phyloP scores from a whole-genome alignment of 2,888 invertebrate species.

The Cantharis nigra region DNA sequence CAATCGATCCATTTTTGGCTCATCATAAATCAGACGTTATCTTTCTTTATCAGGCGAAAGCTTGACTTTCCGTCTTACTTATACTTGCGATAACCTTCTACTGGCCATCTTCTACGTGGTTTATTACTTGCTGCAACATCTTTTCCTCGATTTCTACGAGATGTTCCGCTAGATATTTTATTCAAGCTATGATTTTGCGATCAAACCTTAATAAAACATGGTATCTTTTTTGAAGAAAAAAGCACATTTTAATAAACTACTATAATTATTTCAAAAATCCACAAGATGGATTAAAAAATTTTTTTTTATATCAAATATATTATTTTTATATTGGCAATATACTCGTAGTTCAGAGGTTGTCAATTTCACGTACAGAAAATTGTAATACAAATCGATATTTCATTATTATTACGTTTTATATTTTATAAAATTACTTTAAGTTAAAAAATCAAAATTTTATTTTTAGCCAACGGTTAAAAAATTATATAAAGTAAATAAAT shows the following conservation, averaged over 20 bases:
- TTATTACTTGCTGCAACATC: slow-evolving; percentile 21
- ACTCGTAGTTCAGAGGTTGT: no score
- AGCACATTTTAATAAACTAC: background rate
- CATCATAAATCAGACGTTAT: slow-evolving; percentile 19
- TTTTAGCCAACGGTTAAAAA: background rate
- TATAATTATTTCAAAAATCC: background rate
- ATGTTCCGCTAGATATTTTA: slow-evolving; percentile 20
- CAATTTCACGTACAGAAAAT: no score
- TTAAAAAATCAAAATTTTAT: background rate
- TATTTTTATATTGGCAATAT: background rate
- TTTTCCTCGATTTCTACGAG: slow-evolving; percentile 19
- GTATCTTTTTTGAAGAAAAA: background rate
- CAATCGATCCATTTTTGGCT: slow-evolving; percentile 18
- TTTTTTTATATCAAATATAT: background rate
- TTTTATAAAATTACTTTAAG: no score
- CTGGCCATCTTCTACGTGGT: slow-evolving; percentile 13
- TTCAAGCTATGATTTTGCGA: slow-evolving; percentile 16
- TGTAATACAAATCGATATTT: no score
- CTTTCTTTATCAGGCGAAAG: slow-evolving; percentile 9
- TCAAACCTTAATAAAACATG: slow-evolving; percentile 17
- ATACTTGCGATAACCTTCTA: slow-evolving; percentile 8
- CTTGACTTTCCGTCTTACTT: slow-evolving; percentile 8
- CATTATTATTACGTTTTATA: no score
- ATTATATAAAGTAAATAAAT: no score
- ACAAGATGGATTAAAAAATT: background rate